Evolutionary conservation across 2,113 vertebrate genomes (phyloP), one percentile per base, ranked within the genome.

Genomic region (Andinoacara biseriatus): DNA sequence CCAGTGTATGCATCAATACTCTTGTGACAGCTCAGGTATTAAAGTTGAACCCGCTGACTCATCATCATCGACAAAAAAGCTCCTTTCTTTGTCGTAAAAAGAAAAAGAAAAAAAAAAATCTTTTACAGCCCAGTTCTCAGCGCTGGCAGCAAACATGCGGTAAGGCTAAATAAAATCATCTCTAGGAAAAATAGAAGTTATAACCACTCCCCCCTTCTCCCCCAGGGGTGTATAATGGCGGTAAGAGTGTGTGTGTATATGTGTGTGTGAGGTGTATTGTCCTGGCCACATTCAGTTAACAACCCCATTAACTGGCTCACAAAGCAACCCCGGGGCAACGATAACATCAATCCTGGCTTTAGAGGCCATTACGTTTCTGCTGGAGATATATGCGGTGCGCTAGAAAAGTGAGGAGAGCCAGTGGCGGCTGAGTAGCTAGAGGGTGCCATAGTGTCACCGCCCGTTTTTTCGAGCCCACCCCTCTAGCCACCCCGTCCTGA

Each of bases 241-340:
- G 78, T 83, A 63, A 40, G 58, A 80, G 59, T 3, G 61, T 59
- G 49, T 38, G 63, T 76, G 58, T 61, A 26, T 43, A 18, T 78
- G 81, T 81, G 57, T 85, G 38, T 75, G 18, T 79, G 80, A 83
- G 74, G 82, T 84, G 90, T 59, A 89, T 91, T 93, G 91, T 94
- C 72, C 40, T 56, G 85, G 81, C 87, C 87, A 87, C 87, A 87
- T 93, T 88, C 87, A 80, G 86, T 94, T 93, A 93, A 93, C 89
- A 92, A 92, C 92, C 87, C 91, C 86, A 94, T 94, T 93, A 93
- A 92, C 91, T 75, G 91, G 83, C 88, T 94, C 92, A 87, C 90
- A 92, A 91, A 93, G 88, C 84, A 92, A 92, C 90, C 89, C 89
- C 15, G 65, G 81, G 87, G 92, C 89, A 87, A 92, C 63, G 83